phyloP scores from a whole-genome alignment of 2,888 invertebrate species.

The Allacma fusca region DNA sequence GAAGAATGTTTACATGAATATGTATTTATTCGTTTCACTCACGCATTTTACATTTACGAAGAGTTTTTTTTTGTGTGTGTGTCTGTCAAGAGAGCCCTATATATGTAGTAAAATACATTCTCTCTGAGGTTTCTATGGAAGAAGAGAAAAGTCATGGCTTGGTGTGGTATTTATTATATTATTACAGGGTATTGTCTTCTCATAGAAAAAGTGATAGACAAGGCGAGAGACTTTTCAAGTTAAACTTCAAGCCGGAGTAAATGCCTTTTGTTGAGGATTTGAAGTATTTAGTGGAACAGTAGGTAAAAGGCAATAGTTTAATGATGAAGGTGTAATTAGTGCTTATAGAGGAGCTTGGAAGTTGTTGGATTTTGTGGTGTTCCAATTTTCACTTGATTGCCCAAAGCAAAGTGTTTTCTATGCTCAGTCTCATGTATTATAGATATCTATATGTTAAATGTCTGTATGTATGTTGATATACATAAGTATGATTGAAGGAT shows the following conservation, averaged over 20 bases:
- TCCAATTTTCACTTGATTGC: slow-evolving; percentile 31
- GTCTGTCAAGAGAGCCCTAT: too few relatives aligned
- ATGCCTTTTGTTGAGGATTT: slow-evolving; percentile 19
- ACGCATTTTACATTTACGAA: background rate
- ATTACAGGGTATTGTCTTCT: slow-evolving; percentile 2
- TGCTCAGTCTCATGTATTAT: too few relatives aligned
- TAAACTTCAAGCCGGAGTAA: background rate
- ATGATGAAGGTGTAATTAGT: background rate
- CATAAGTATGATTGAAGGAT: too few relatives aligned
- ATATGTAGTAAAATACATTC: too few relatives aligned
- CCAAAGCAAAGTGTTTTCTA: background rate
- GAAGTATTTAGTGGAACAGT: slow-evolving; percentile 33
- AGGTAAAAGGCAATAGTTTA: slow-evolving; percentile 38
- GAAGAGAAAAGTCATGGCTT: too few relatives aligned
- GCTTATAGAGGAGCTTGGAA: too few relatives aligned
- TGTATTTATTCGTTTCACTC: slow-evolving; percentile 33
- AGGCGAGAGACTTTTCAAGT: background rate
- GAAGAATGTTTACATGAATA: background rate
- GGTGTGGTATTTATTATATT: slow-evolving; percentile 10
- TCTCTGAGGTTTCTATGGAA: too few relatives aligned
- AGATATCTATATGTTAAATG: too few relatives aligned
- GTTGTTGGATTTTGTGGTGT: background rate
- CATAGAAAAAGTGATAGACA: background rate
- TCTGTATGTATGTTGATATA: too few relatives aligned
- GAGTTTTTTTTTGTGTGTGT: too few relatives aligned